Conservation (phyloP, 2,888 invertebrate species). For the Matsumyia berberina region DNA sequence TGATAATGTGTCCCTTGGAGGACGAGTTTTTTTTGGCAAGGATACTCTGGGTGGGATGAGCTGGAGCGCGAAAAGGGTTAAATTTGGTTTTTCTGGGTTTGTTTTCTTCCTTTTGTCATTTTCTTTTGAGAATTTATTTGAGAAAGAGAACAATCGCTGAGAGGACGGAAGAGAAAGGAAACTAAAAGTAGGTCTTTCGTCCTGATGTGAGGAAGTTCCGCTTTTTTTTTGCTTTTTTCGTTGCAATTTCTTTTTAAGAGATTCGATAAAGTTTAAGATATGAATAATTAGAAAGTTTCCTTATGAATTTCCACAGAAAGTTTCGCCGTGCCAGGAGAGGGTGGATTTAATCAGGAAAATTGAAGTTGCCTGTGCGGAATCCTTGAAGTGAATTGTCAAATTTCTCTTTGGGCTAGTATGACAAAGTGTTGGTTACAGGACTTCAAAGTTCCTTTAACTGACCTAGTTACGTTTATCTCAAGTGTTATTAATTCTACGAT, state of each 20-base stretch:
- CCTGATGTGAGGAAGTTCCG: slow-evolving; percentile 49
- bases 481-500: too few relatives aligned
- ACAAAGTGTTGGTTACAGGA: too few relatives aligned
- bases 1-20: slow-evolving; percentile 73
- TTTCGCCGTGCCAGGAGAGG: slow-evolving; percentile 23
- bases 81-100: slow-evolving; percentile 26
- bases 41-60: slow-evolving; percentile 42
- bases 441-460: too few relatives aligned
- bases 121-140: slow-evolving; percentile 33
- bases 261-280: slow-evolving; percentile 73
- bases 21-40: slow-evolving; percentile 61
- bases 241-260: slow-evolving; percentile 68
- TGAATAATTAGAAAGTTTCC: slow-evolving; percentile 75
- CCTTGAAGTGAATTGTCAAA: slow-evolving; percentile 45
- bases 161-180: slow-evolving; percentile 68
- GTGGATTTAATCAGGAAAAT: slow-evolving; percentile 70
- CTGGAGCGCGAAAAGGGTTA: slow-evolving; percentile 66
- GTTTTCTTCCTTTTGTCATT: slow-evolving; percentile 2
- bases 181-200: slow-evolving; percentile 69
- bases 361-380: slow-evolving; percentile 40
- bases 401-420: slow-evolving; percentile 59
- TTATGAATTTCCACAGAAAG: slow-evolving; percentile 65
- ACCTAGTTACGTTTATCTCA: too few relatives aligned
- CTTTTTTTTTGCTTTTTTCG: not conserved
- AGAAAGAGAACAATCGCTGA: slow-evolving; percentile 61